These are phyloP conservation scores for Rhagophthalmus giganteus DNA, from an alignment of 2,888 invertebrate genomes.

Conservation along the genomic window DNA sequence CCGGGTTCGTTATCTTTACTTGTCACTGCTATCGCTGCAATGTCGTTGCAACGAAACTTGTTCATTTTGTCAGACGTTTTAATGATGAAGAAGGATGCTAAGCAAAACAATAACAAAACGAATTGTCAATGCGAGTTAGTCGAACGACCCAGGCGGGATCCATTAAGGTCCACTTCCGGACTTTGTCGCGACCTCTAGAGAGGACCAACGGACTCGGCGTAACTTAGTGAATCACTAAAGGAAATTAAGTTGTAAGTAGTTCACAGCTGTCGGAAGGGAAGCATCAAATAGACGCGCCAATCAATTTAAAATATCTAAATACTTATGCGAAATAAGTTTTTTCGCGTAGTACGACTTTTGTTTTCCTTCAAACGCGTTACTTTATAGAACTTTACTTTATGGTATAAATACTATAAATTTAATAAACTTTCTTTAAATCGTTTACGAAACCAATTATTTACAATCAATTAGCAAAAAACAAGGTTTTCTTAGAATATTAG, in stretches of 20 bases:
- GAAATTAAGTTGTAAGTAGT: constrained; percentile 44
- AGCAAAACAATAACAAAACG: constrained; percentile 48
- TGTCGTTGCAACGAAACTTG: constrained; percentile 25
- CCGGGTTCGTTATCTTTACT: constrained; percentile 27
- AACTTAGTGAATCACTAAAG: constrained; percentile 42
- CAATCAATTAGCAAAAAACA: no score
- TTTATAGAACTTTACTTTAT: no score
- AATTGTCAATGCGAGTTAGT: constrained; percentile 42
- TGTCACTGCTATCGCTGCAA: constrained; percentile 28
- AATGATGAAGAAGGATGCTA: constrained; percentile 23
- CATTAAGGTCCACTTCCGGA: constrained; percentile 53
- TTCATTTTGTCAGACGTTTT: constrained; percentile 30
- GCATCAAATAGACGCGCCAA: constrained; percentile 14
- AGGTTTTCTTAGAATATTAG: no score
- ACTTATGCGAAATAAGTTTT: no score
- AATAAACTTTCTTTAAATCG: no score
- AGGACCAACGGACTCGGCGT: constrained; percentile 46
- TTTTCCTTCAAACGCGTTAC: no score
- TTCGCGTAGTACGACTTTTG: no score
- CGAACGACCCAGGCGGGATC: constrained; percentile 50
- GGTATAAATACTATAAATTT: no score
- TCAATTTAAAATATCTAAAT: constrained; percentile 4
- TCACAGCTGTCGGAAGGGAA: constrained; percentile 18
- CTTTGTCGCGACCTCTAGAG: constrained; percentile 43
- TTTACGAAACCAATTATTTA: no score